phyloP scores from a whole-genome alignment of 2,888 invertebrate genomes.

The Gnatocerus cornutus region DNA sequence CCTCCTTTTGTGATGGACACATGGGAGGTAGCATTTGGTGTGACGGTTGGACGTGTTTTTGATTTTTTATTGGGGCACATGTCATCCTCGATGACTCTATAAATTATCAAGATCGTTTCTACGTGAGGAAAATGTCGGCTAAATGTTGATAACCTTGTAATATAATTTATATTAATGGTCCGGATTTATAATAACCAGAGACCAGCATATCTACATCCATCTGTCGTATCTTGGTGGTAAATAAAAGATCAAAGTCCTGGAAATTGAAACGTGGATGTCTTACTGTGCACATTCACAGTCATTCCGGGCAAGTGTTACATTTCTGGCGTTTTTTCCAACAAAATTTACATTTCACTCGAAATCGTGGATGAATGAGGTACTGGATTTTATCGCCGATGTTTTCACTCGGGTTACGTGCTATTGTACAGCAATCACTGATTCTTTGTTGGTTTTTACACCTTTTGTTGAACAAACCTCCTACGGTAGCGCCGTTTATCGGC shows the following conservation, averaged over 20 bases:
- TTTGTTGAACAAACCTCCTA: constrained; percentile 21
- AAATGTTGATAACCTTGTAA: no score
- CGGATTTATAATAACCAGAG: no score
- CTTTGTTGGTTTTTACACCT: constrained; percentile 23
- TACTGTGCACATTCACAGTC: constrained; percentile 8
- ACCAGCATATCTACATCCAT: neutral
- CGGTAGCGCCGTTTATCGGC: constrained; percentile 13
- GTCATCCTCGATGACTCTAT: no score
- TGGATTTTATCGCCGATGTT: neutral
- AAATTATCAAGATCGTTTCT: no score
- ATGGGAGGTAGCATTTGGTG: constrained; percentile 16
- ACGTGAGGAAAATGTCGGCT: no score
- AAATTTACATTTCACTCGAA: no score
- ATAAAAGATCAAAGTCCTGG: constrained; percentile 28
- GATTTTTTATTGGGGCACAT: no score
- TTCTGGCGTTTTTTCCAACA: neutral
- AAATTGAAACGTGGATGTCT: constrained; percentile 11
- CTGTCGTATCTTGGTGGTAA: neutral
- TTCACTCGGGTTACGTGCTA: neutral
- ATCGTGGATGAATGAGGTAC: neutral
- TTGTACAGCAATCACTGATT: constrained; percentile 4
- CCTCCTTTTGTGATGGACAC: constrained; percentile 8
- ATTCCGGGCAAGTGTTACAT: constrained; percentile 9
- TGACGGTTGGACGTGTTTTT: neutral
- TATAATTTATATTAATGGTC: no score